Conservation (phyloP, 2,797 vertebrate species). For the Sternarchorhynchus goeldii region DNA sequence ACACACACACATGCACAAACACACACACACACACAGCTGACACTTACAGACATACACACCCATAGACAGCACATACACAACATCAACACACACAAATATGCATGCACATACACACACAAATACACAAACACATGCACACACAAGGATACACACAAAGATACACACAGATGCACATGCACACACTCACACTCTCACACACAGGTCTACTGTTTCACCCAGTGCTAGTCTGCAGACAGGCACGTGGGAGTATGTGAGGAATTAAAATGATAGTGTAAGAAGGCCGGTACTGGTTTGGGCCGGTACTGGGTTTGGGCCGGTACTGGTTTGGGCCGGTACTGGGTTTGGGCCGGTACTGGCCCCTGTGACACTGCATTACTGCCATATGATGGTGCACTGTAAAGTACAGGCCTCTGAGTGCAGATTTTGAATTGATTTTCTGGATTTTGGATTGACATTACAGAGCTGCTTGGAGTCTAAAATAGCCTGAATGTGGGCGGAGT, state of each 20-base stretch:
- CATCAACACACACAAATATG: neutral
- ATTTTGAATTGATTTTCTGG: too few relatives aligned
- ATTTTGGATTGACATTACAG: too few relatives aligned
- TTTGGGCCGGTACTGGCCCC: too few relatives aligned
- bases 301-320: neutral
- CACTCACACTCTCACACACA: neutral
- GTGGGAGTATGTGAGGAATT: constrained; percentile 3
- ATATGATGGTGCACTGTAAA: too few relatives aligned
- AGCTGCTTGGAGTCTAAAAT: too few relatives aligned
- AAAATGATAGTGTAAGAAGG: neutral
- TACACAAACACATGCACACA: neutral
- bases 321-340: neutral
- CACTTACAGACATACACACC: too few relatives aligned
- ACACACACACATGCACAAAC: too few relatives aligned
- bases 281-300: neutral
- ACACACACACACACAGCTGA: neutral
- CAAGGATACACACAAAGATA: too few relatives aligned
- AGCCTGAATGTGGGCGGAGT: too few relatives aligned
- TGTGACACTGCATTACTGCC: too few relatives aligned
- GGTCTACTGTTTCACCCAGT: neutral
- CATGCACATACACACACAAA: neutral
- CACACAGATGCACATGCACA: too few relatives aligned
- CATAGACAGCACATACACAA: neutral
- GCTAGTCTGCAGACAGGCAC: neutral
- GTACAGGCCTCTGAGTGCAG: too few relatives aligned